Conservation (phyloP, 2,888 invertebrate species). For the Rugalucina vietnamica region DNA sequence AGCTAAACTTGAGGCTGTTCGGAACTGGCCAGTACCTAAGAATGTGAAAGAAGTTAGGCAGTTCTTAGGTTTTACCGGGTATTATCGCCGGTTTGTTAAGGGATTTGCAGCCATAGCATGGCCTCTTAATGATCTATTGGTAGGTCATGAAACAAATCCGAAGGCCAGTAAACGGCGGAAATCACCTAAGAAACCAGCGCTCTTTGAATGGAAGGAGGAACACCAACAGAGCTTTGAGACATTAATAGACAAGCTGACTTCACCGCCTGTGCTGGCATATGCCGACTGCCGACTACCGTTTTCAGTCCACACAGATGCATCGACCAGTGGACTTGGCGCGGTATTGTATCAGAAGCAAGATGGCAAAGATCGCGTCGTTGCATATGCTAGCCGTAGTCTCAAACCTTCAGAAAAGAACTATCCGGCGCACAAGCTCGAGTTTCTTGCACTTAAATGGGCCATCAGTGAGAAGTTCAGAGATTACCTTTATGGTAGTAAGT, state of each 20-base stretch:
- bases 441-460: constrained; percentile 49
- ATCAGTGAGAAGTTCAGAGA: constrained; percentile 50
- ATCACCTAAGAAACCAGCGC: not conserved
- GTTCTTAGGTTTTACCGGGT: constrained; percentile 1
- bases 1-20: not conserved
- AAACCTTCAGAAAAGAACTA: constrained; percentile 33
- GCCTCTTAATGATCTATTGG: no score
- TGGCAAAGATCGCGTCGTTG: constrained; percentile 16
- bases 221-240: constrained; percentile 34
- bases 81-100: not conserved
- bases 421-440: constrained; percentile 44
- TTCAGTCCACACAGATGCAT: constrained; percentile 31
- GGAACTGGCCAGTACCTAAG: not conserved
- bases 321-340: not conserved
- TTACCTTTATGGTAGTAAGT: constrained; percentile 35
- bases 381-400: constrained; percentile 48
- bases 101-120: not conserved
- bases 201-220: constrained; percentile 37
- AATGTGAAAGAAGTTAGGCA: not conserved
- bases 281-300: constrained; percentile 47
- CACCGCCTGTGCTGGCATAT: constrained; percentile 42
- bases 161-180: not conserved
- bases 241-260: constrained; percentile 35
- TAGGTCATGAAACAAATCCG: not conserved
- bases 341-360: constrained; percentile 18